Evolutionary conservation across 2,888 invertebrate species (phyloP), one percentile per base, ranked within the genome.

Genomic region (Amblyjoppa proteus): DNA sequence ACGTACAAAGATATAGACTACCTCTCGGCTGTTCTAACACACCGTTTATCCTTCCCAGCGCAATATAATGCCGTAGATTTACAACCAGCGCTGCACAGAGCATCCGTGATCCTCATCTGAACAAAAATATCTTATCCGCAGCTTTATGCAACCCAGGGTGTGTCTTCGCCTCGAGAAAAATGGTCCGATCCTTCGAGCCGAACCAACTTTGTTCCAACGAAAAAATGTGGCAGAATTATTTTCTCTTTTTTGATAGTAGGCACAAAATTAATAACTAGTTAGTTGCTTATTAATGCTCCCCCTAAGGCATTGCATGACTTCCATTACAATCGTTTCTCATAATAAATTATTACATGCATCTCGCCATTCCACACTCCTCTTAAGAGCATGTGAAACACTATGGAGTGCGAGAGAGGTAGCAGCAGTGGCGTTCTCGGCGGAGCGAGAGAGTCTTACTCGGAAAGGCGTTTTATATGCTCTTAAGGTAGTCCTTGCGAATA

Each of bases 31-130:
- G 38, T 51, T 66, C 45, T 2, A 68, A 38, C 53, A 69, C 13
- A 25, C 4, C 20, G 41, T 64, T 79, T 49, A 20, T 79, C 75
- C 20, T 79, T 70, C 34, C 69, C 68, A 61, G 45, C 34, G 31
- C 16, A 64, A 64, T n/a, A 31, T 34, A 34, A 64, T 64, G 64
- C 61, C 11, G 61, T 31, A 64, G 64, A 31, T 64, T 31, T 34
- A n/a, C 28, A 64, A 31, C 6, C 64, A 64, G 31, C 31, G 28
- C n/a, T 16, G 31, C 64, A 64, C 64, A 31, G 31, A 13, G 31
- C 64, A 34, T 16, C 64, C 31, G 31, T 3, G 64, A 64, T 64
- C 34, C 64, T 16, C 31, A 64, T 64, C 64, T 64, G 9, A 64
- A 58, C 28, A 34, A 64, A 31, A 64, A 64, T 64, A 64, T 64